These are phyloP conservation scores for Mythimna impura DNA, from an alignment of 2,888 invertebrate species.

Conservation along the genomic window DNA sequence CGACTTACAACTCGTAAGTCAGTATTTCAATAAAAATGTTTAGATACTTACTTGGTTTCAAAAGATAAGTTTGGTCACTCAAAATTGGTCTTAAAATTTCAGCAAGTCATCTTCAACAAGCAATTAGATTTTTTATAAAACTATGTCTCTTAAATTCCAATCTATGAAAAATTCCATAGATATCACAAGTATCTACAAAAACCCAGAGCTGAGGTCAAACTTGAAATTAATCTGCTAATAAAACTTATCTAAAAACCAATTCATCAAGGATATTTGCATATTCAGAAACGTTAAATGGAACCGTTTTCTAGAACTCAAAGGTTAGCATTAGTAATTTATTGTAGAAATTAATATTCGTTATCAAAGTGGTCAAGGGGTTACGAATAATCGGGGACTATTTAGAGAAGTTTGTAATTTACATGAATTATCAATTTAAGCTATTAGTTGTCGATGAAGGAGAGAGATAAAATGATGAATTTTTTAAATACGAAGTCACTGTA, in stretches of 20 bases:
- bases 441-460: not conserved
- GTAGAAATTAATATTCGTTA: conserved; percentile 49
- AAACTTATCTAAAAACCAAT: conserved; percentile 45
- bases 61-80: not conserved
- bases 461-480: not conserved
- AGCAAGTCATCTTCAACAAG: not conserved
- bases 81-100: too few species aligned
- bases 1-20: not conserved
- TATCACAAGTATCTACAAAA: conserved; percentile 14
- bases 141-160: not conserved
- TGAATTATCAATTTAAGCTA: conserved; percentile 23
- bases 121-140: not conserved
- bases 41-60: too few species aligned
- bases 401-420: conserved; percentile 20
- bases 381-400: conserved; percentile 13
- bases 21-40: not conserved
- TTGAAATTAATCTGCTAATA: conserved; percentile 39
- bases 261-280: conserved; percentile 54
- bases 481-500: not conserved
- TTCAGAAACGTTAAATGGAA: conserved; percentile 35
- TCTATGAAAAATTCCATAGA: not conserved
- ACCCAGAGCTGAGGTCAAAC: not conserved
- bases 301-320: conserved; percentile 36
- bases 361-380: conserved; percentile 23
- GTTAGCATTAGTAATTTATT: conserved; percentile 51